Evolutionary conservation across 1,140 invertebrate species (phyloP), one percentile per base, ranked within the genome.

Genomic region (Apis laboriosa): DNA sequence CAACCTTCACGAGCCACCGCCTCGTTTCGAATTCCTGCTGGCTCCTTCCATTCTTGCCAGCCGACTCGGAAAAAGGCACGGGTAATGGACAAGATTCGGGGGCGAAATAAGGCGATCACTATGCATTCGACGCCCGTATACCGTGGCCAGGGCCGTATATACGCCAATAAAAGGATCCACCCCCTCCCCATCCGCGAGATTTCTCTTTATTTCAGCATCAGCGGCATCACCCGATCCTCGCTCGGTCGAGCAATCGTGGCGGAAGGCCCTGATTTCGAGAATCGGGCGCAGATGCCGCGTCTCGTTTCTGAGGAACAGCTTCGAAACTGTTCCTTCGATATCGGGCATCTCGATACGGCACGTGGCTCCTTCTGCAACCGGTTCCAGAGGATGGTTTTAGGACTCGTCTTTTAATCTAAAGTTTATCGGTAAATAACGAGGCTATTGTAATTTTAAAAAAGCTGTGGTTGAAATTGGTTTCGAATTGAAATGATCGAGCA

Each of bases 31-130:
- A 80, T 87, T 58, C 9, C 64, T 21, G 63, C 51, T 43, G 15
- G 61, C 67, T 61, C 1, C 5, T 43, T 1, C 43, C 28, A 76
- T 87, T 86, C 83, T 76, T 80, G 21, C 77, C 24, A 13, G 66
- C 4, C 34, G 66, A 68, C 43, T 51, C 55, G 53, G 28, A 53
- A 60, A 80, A 77, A 24, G 58, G 24, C 66, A 66, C 19, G 24
- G 34, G 80, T 83, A 88, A 88, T 83, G 80, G 76, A 88, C 64
- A 72, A 75, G 72, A 64, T 80, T 74, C 55, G 77, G 58, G 28
- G 15, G 21, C 70, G 79, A 89, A 91, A 90, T 89, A 87, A 90
- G 85, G 87, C 83, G 82, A 90, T 90, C 85, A 85, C 87, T 90
- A 88, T 90, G 89, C 90, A 88, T 88, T 88, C 83, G 79, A 83